Percentiles rank a stretch among this genome's conserved stretches.
These are phyloP conservation scores for cat (Felis catus) DNA, from an alignment of 2,113 vertebrate genomes.

Conservation along the genomic window DNA sequence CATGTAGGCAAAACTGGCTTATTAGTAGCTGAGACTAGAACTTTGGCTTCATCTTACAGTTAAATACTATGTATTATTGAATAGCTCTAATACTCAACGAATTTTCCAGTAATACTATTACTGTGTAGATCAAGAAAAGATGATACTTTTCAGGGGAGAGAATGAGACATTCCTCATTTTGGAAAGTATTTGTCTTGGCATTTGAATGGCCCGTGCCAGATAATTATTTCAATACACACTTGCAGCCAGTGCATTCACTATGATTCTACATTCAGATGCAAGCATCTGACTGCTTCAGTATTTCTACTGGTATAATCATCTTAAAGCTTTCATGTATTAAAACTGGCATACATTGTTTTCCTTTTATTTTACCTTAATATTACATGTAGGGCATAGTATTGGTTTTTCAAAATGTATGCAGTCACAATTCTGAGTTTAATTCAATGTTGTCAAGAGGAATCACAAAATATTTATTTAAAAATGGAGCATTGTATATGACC, in stretches of 20 bases:
- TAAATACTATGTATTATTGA: not conserved
- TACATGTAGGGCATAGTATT: not conserved
- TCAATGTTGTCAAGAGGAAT: not conserved
- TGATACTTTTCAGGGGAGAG: not conserved
- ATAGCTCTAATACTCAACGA: not conserved
- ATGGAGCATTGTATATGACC: fast-evolving
- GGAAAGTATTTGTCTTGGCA: not conserved
- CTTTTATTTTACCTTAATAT: not conserved
- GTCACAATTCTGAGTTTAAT: conserved; percentile 24
- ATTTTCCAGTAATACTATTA: not conserved
- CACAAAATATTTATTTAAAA: not conserved
- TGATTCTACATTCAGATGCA: not conserved
- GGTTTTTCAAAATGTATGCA: not conserved
- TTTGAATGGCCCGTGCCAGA: not conserved
- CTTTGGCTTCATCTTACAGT: not conserved
- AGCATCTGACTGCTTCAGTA: not conserved
- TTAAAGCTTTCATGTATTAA: not conserved
- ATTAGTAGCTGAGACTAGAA: not conserved
- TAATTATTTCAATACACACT: not conserved
- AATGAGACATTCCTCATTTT: not conserved
- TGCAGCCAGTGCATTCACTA: not conserved
- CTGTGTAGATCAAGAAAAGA: not conserved
- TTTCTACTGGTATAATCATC: not conserved
- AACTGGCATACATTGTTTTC: not conserved
- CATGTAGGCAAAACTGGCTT: not conserved